Conservation (phyloP, 2,797 vertebrate species). For the Phrynocephalus guinanensis region DNA sequence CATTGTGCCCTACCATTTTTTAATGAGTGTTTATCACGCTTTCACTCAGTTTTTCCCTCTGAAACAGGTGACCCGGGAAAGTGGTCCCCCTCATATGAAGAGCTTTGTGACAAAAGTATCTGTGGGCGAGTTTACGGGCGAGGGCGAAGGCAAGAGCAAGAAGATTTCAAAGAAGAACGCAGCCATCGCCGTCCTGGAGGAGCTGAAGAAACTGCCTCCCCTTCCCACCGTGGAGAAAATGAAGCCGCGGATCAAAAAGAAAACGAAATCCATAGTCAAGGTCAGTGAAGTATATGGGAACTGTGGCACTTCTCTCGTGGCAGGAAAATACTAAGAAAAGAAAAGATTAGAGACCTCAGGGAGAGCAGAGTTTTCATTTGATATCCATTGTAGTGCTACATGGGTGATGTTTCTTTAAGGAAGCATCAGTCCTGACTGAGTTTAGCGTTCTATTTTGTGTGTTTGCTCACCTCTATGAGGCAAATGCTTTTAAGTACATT, state of each 20-base stretch:
- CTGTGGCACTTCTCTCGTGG: constrained; percentile 11
- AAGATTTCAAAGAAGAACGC: constrained; percentile 99
- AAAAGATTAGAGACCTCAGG: neutral
- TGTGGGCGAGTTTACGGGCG: constrained; percentile 92
- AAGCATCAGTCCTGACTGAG: neutral
- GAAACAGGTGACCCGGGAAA: constrained; percentile 95
- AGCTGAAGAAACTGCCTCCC: constrained; percentile 91
- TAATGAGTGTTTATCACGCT: constrained; percentile 79
- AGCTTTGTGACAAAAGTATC: constrained; percentile 92
- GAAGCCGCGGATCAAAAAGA: constrained; percentile 98
- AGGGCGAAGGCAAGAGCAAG: constrained; percentile 99
- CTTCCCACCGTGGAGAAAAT: constrained; percentile 91
- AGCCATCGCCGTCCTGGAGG: constrained; percentile 90
- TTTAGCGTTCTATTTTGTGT: neutral
- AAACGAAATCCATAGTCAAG: constrained; percentile 98
- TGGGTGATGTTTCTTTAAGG: neutral
- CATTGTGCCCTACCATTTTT: constrained; percentile 70
- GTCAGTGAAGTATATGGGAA: constrained; percentile 74
- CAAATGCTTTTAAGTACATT: neutral
- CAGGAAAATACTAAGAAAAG: constrained; percentile 6
- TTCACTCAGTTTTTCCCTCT: constrained; percentile 85
- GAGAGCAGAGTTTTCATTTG: neutral
- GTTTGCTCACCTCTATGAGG: neutral
- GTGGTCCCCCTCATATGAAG: constrained; percentile 98
- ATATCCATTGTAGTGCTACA: neutral